phyloP scores from a whole-genome alignment of 1,140 invertebrate species.

The Nymphalis io region DNA sequence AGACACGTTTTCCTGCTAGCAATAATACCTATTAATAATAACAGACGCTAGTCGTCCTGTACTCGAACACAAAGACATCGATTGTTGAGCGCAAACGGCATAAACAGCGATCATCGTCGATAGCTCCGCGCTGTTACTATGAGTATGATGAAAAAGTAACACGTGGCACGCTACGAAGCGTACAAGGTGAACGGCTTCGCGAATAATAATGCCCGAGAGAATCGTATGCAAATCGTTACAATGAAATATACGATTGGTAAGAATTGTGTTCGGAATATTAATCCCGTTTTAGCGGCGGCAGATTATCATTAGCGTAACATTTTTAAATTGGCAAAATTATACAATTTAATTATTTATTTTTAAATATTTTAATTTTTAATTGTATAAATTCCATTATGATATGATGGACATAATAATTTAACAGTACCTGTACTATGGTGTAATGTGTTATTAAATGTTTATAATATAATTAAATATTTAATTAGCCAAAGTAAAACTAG shows the following conservation, averaged over 20 bases:
- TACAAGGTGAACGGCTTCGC: conserved; percentile 57
- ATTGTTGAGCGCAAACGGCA: conserved; percentile 26
- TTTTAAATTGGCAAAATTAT: background rate
- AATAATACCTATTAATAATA: conserved; percentile 67
- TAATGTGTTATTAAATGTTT: too few relatives aligned
- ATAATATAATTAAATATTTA: background rate
- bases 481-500: conserved; percentile 4
- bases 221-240: conserved; percentile 48
- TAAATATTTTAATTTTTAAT: background rate
- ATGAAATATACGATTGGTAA: conserved; percentile 43
- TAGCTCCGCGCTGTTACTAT: conserved; percentile 14
- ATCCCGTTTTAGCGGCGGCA: conserved; percentile 7
- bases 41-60: conserved; percentile 41
- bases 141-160: conserved; percentile 35
- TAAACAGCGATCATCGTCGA: conserved; percentile 18
- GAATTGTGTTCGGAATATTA: conserved; percentile 14
- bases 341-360: background rate
- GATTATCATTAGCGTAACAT: background rate
- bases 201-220: conserved; percentile 42
- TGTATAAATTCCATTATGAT: background rate
- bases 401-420: too few relatives aligned
- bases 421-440: too few relatives aligned
- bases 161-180: conserved; percentile 38
- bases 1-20: conserved; percentile 70
- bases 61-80: conserved; percentile 25